A percentile compares a stretch with the other conserved stretches of the same genome.
Conservation (phyloP, 2,888 invertebrate genomes). For the Scaptomyza parva region DNA sequence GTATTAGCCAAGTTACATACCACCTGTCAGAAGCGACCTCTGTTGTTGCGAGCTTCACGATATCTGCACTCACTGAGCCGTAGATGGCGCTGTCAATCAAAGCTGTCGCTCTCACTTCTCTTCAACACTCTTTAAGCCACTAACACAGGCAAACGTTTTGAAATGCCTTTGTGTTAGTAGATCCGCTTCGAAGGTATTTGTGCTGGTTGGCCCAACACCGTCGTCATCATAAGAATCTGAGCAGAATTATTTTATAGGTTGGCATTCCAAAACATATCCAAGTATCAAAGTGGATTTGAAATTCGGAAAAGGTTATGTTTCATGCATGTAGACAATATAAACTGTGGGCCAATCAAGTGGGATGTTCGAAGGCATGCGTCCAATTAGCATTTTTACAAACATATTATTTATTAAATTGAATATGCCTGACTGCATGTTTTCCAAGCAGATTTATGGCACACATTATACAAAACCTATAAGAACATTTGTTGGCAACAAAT, state of each 20-base stretch:
- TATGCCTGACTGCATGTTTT: slow-evolving; percentile 15
- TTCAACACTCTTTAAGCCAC: slow-evolving; percentile 47
- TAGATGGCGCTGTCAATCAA: slow-evolving; percentile 52
- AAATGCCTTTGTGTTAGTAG: slow-evolving; percentile 56
- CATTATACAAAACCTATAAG: slow-evolving; percentile 43
- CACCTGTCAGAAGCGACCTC: slow-evolving; percentile 60
- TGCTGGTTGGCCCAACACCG: slow-evolving; percentile 32
- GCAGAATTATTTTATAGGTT: slow-evolving; percentile 59
- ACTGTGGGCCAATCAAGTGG: slow-evolving; percentile 4
- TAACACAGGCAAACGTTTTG: slow-evolving; percentile 44
- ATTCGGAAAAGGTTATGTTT: background rate
- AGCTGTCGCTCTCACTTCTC: slow-evolving; percentile 26
- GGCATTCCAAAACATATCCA: slow-evolving; percentile 58
- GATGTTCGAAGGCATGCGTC: slow-evolving; percentile 11
- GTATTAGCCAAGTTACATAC: slow-evolving; percentile 41
- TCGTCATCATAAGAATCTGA: slow-evolving; percentile 45
- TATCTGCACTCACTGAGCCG: slow-evolving; percentile 26
- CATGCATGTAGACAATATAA: slow-evolving; percentile 2
- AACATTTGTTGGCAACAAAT: slow-evolving; percentile 21
- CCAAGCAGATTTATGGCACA: slow-evolving; percentile 59
- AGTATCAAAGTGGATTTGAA: slow-evolving; percentile 3
- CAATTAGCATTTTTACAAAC: slow-evolving; percentile 36
- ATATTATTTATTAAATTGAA: slow-evolving; percentile 34
- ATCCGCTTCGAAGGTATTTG: slow-evolving; percentile 64
- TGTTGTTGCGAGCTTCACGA: slow-evolving; percentile 43